These are phyloP conservation scores for Ptyas mucosa DNA, from an alignment of 2,113 vertebrate species.

Conservation along the genomic window DNA sequence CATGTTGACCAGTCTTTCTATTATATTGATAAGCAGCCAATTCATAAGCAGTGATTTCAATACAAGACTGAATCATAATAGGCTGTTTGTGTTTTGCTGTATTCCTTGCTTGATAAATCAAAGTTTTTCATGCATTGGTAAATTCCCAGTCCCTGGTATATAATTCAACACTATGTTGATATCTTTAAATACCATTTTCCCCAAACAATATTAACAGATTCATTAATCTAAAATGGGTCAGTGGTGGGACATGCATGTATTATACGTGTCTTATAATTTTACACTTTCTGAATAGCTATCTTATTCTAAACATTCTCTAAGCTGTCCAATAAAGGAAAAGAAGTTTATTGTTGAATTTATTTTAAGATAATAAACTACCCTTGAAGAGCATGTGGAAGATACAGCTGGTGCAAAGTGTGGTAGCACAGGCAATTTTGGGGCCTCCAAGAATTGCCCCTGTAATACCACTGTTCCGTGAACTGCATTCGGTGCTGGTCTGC, in stretches of 20 bases:
- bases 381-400: too few species aligned
- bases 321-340: not conserved
- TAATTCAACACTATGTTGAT: not conserved
- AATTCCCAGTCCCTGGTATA: not conserved
- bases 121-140: not conserved
- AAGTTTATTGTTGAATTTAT: not conserved
- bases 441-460: too few species aligned
- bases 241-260: not conserved
- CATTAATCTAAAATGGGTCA: not conserved
- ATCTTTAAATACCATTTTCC: not conserved
- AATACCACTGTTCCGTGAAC: too few species aligned
- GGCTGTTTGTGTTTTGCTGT: not conserved
- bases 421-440: too few species aligned
- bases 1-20: not conserved
- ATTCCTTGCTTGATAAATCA: not conserved
- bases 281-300: not conserved
- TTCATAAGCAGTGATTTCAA: not conserved
- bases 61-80: not conserved
- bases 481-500: too few species aligned
- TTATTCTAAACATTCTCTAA: not conserved
- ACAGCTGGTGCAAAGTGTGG: too few species aligned
- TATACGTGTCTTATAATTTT: not conserved
- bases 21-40: not conserved
- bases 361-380: not conserved
- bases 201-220: not conserved